A percentile compares a stretch with the other conserved stretches of the same genome.
These are phyloP conservation scores for Poeciliopsis infans DNA, from an alignment of 2,797 vertebrate genomes.

Conservation along the genomic window DNA sequence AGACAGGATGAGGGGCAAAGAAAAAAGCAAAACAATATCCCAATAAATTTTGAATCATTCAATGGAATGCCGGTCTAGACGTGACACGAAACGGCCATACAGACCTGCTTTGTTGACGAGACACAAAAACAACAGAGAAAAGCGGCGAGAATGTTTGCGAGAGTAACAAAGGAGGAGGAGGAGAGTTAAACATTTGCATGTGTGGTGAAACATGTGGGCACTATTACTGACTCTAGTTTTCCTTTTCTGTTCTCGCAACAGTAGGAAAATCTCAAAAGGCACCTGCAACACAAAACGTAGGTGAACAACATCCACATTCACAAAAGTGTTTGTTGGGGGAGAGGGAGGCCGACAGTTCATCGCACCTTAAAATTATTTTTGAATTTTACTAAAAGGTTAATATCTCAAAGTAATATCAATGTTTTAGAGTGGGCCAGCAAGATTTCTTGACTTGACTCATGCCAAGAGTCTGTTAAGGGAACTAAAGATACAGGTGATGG, in stretches of 20 bases:
- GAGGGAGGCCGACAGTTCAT: neutral
- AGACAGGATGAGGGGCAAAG: constrained; percentile 1
- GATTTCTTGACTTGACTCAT: neutral
- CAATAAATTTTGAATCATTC: constrained; percentile 29
- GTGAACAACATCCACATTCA: neutral
- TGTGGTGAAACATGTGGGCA: constrained; percentile 74
- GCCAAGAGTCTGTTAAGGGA: neutral
- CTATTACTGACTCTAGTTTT: constrained; percentile 64
- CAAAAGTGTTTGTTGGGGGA: neutral
- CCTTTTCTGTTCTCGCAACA: constrained; percentile 24
- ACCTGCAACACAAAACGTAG: neutral
- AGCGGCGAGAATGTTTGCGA: constrained; percentile 29
- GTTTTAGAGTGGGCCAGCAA: neutral
- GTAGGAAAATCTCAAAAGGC: neutral
- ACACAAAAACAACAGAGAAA: constrained; percentile 41
- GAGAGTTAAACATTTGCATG: constrained; percentile 70
- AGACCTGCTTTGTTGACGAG: constrained; percentile 38
- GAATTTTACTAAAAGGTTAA: neutral
- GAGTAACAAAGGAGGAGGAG: constrained; percentile 47
- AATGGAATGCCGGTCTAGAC: constrained; percentile 17
- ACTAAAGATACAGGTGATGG: neutral
- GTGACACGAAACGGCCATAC: neutral
- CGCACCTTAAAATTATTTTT: neutral
- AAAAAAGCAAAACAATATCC: constrained; percentile 17
- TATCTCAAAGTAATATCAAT: neutral